These are phyloP conservation scores for Psammodynastes pulverulentus DNA, from an alignment of 2,113 vertebrate genomes.

Conservation along the genomic window DNA sequence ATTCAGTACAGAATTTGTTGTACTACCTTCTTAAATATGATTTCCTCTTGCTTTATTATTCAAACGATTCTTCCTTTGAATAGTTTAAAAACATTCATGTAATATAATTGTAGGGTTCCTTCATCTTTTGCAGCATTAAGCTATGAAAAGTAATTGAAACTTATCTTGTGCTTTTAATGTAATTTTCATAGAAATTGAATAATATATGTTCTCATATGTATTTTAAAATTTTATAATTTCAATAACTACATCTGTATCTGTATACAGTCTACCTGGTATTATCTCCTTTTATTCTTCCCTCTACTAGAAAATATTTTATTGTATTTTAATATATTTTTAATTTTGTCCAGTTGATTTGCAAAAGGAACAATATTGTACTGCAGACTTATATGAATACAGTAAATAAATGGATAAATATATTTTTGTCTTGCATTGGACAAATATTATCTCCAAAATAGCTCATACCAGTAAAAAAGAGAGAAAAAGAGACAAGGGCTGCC, in stretches of 20 bases:
- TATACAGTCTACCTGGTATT: neutral
- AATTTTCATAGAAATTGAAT: neutral
- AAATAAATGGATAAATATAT: neutral
- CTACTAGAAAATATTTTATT: neutral
- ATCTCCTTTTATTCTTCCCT: neutral
- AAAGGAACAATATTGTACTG: neutral
- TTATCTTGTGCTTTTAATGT: neutral
- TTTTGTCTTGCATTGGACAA: neutral
- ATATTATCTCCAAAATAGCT: neutral
- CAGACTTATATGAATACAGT: neutral
- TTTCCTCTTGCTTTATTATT: neutral
- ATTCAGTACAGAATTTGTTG: neutral
- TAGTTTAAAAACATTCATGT: neutral
- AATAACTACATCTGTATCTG: neutral
- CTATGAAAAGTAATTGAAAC: neutral
- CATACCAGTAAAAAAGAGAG: neutral
- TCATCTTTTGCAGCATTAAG: neutral
- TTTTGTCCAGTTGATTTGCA: neutral
- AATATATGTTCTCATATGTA: neutral
- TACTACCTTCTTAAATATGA: neutral
- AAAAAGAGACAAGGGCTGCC: neutral
- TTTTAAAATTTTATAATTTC: neutral
- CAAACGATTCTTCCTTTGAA: neutral
- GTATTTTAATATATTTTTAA: neutral
- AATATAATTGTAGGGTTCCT: neutral